Percentiles rank a stretch among this genome's conserved stretches.
Conservation (phyloP, 2,888 invertebrate genomes). For the Mantis religiosa region DNA sequence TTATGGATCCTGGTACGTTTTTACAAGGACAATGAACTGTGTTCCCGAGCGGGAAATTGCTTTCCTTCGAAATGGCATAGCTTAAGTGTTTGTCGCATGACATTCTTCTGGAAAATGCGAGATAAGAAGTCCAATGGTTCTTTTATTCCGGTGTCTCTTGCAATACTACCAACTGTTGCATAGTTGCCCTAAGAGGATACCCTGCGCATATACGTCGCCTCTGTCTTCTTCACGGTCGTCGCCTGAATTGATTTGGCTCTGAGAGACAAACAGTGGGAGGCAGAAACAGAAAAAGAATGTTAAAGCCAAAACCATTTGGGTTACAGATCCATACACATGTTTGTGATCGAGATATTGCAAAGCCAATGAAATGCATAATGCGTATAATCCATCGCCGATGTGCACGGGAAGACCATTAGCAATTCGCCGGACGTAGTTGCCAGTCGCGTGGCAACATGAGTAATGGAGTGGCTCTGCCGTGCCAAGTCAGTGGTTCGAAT, state of each 20-base stretch:
- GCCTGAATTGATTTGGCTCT: neutral
- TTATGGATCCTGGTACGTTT: neutral
- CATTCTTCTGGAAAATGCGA: neutral
- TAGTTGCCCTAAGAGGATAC: neutral
- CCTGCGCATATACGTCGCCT: neutral
- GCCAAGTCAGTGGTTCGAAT: neutral
- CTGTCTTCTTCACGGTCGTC: neutral
- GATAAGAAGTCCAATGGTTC: neutral
- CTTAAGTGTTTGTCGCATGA: neutral
- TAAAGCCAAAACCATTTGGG: neutral
- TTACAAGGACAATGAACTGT: neutral
- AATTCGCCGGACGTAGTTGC: neutral
- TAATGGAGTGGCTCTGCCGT: neutral
- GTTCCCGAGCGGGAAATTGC: neutral
- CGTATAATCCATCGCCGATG: too few species aligned
- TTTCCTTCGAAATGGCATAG: neutral
- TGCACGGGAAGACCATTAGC: neutral
- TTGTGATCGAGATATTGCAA: too few species aligned
- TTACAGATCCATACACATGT: too few species aligned
- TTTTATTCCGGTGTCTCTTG: neutral
- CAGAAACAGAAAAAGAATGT: neutral
- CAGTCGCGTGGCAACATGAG: neutral
- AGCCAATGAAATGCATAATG: too few species aligned
- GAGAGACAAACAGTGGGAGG: neutral
- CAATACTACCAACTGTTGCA: neutral